A percentile compares a stretch with the other conserved stretches of the same genome.
Evolutionary conservation across 2,888 invertebrate species (phyloP).

Genomic region (Phymatocera aterrima): DNA sequence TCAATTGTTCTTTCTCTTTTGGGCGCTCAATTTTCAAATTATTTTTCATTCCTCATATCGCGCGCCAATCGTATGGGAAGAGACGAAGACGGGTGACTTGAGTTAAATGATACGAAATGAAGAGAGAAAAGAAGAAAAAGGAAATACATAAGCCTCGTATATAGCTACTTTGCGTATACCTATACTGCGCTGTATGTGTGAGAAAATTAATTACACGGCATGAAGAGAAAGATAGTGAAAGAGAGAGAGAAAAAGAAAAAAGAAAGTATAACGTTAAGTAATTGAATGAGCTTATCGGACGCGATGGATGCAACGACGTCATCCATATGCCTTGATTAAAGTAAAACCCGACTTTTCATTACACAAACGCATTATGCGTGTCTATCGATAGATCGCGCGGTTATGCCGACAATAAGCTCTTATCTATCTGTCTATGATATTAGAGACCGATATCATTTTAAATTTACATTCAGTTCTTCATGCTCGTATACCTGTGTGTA

Average conservation of each 20-base stretch:
- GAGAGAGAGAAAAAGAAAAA: background rate
- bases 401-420: too few species aligned
- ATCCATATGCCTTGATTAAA: conserved; percentile 14
- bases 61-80: too few species aligned
- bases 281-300: conserved; percentile 9
- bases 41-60: too few species aligned
- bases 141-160: too few species aligned
- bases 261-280: background rate
- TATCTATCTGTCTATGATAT: conserved; percentile 24
- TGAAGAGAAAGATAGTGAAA: background rate
- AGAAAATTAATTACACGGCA: too few species aligned
- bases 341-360: conserved; percentile 13
- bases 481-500: background rate
- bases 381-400: conserved; percentile 41
- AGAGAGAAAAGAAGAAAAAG: too few species aligned
- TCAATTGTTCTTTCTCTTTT: too few species aligned
- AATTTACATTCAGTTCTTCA: conserved; percentile 31
- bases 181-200: too few species aligned
- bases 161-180: too few species aligned
- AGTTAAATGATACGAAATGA: too few species aligned
- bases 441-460: conserved; percentile 6
- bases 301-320: background rate
- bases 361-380: conserved; percentile 35
- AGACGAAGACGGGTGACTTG: too few species aligned
- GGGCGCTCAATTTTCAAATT: too few species aligned